A percentile compares a stretch with the other conserved stretches of the same genome.
phyloP scores from a whole-genome alignment of 1,140 invertebrate species.

The Aphelinus atriplicis region DNA sequence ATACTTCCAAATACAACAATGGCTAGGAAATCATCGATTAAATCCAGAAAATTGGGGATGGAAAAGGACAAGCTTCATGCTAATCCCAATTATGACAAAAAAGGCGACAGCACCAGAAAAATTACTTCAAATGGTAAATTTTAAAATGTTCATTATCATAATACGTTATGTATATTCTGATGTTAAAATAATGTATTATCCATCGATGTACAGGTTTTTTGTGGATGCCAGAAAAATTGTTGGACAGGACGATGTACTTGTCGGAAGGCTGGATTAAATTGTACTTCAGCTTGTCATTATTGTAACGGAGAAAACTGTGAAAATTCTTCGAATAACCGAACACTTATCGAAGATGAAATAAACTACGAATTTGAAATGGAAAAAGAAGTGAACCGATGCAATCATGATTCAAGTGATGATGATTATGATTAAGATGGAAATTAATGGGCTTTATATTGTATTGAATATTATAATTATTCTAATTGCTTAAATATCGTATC shows the following conservation, averaged over 20 bases:
- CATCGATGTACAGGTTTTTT: slow-evolving; percentile 34
- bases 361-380: neutral
- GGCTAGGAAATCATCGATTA: slow-evolving; percentile 54
- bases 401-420: too few relatives aligned
- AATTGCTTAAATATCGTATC: too few relatives aligned
- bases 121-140: slow-evolving; percentile 45
- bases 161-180: neutral
- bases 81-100: slow-evolving; percentile 53
- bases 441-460: too few relatives aligned
- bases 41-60: slow-evolving; percentile 57
- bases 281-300: slow-evolving; percentile 49
- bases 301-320: slow-evolving; percentile 43
- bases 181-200: neutral
- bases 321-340: slow-evolving; percentile 36
- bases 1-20: slow-evolving; percentile 60
- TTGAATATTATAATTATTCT: too few relatives aligned
- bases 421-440: too few relatives aligned
- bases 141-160: neutral
- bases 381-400: neutral
- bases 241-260: slow-evolving; percentile 46
- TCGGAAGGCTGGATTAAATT: slow-evolving; percentile 50
- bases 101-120: slow-evolving; percentile 49
- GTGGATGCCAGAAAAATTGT: slow-evolving; percentile 46
- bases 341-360: neutral
- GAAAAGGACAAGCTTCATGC: slow-evolving; percentile 49